Conservation (phyloP, 2,113 vertebrate genomes). For the Oenanthe melanoleuca region DNA sequence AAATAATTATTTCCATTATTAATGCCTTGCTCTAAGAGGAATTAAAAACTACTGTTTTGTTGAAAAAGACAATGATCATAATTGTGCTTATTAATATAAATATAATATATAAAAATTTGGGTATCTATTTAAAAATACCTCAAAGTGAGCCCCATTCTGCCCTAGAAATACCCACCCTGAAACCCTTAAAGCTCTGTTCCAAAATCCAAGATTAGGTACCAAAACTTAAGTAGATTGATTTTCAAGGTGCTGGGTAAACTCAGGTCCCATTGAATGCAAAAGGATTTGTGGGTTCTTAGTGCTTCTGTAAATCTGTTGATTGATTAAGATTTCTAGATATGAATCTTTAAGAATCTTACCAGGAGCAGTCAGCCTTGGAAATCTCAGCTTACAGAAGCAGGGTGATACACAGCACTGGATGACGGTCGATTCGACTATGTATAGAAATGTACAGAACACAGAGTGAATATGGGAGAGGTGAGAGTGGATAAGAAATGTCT, state of each 20-base stretch:
- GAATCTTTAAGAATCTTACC: not conserved
- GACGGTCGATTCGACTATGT: fast-evolving
- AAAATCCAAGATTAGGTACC: not conserved
- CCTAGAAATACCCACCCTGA: not conserved
- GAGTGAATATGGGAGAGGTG: not conserved
- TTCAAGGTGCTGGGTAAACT: conserved; percentile 2
- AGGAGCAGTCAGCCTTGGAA: not conserved
- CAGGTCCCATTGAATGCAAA: not conserved
- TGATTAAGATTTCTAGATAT: not conserved
- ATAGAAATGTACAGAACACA: not conserved
- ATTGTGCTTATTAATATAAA: not conserved
- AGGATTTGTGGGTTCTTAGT: not conserved
- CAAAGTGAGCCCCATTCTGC: not conserved
- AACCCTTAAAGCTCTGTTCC: not conserved
- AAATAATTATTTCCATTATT: not conserved
- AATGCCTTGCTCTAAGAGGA: not conserved
- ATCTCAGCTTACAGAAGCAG: not conserved
- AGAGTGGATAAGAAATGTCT: not conserved
- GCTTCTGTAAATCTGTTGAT: not conserved
- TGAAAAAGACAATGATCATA: not conserved
- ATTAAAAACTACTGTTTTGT: not conserved
- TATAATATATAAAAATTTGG: not conserved
- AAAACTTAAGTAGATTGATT: not conserved
- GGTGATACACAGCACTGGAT: not conserved
- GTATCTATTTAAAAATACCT: not conserved